Evolutionary conservation across 2,113 vertebrate species (phyloP), one percentile per base, ranked within the genome.

Genomic region (Labeo catla): DNA sequence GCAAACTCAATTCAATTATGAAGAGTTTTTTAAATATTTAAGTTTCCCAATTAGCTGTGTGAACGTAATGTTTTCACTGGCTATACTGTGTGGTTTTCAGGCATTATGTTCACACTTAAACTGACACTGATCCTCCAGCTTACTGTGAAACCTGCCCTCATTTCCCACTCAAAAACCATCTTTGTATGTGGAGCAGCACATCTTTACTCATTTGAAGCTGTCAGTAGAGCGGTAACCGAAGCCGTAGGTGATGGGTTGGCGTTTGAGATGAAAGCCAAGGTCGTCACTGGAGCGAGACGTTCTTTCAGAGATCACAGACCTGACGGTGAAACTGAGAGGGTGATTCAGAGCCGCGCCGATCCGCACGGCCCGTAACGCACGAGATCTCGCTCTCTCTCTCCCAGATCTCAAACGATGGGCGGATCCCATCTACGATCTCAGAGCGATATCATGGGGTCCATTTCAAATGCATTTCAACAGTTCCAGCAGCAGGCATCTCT

Each of bases 291-390:
- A 92, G 91, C 88, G 83, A 86, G 88, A 92, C 92, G 81, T 57
- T 66, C 78, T 89, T 84, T 86, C 80, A 90, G 87, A 91, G 90
- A 93, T 94, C 92, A 91, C 87, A 93, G 86, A 90, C 84, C 84
- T 87, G 86, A 70, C 63, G 61, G 85, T 92, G 92, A 89, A 94
- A 93, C 92, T 84, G 91, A 92, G 90, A 92, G 85, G 77, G 68
- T 78, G 81, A 87, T 81, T 90, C 90, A 28, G 28, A 28, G 28
- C 28, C 28, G 28, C 28, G 28, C 28, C 28, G 28, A 28, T 28
- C 28, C 28, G 28, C 28, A 2, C 28, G 28, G 28, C 59, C 15
- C 85, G 89, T 90, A 87, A 90, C 90, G 66, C 36, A 81, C 49
- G 16, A 87, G 76, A 90, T 88, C 88, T 86, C 89, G 39, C 81